A percentile compares a stretch with the other conserved stretches of the same genome.
phyloP scores from a whole-genome alignment of 2,888 invertebrate species.

The Philhelius pedissequus region DNA sequence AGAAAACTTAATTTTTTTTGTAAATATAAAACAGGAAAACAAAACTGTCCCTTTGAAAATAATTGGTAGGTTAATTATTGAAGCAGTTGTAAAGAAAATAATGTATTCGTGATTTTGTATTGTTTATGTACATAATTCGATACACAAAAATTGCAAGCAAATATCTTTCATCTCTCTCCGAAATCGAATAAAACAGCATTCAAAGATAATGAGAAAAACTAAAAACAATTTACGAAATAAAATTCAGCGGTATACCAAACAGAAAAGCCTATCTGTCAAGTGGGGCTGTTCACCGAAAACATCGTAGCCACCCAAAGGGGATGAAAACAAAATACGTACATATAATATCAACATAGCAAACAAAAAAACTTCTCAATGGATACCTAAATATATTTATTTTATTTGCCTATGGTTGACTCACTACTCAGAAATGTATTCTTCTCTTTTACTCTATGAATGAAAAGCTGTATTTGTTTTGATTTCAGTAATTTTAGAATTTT shows the following conservation, averaged over 20 bases:
- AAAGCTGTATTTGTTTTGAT: slow-evolving; percentile 63
- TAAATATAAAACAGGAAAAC: too few relatives aligned
- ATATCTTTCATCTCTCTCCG: background rate
- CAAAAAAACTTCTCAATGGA: slow-evolving; percentile 53
- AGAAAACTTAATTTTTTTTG: too few relatives aligned
- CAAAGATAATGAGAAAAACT: slow-evolving; percentile 8
- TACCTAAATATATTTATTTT: slow-evolving; percentile 45
- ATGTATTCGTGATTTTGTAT: background rate
- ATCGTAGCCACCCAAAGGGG: background rate
- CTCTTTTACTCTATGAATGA: slow-evolving; percentile 64
- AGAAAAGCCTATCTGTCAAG: background rate
- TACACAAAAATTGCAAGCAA: background rate
- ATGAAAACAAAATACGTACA: background rate
- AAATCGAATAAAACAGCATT: slow-evolving; percentile 3
- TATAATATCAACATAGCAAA: slow-evolving; percentile 7
- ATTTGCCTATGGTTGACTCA: slow-evolving; percentile 33
- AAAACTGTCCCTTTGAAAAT: too few relatives aligned
- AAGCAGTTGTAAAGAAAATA: background rate
- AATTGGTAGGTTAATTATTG: too few relatives aligned
- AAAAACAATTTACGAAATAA: slow-evolving; percentile 6
- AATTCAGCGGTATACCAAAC: background rate
- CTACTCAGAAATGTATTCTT: slow-evolving; percentile 3
- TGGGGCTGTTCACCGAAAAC: background rate
- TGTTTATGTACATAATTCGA: background rate
- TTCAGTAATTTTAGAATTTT: slow-evolving; percentile 56